phyloP scores from a whole-genome alignment of 2,113 vertebrate genomes.

The Antechinus stuartii region DNA sequence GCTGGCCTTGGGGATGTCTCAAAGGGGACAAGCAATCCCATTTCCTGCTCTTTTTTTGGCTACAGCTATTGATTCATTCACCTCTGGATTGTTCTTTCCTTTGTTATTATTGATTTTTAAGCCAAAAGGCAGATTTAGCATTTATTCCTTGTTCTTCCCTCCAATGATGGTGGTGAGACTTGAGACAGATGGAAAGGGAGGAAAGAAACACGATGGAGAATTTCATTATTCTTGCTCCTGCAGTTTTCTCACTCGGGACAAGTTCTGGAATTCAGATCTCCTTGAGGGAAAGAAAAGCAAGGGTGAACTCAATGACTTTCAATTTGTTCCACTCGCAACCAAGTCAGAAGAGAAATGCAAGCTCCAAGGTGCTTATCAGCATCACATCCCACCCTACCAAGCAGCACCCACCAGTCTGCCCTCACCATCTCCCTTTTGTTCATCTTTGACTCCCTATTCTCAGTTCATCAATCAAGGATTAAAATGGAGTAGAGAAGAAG shows the following conservation, averaged over 20 bases:
- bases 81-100: slow-evolving; percentile 23
- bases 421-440: background rate
- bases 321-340: background rate
- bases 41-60: background rate
- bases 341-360: background rate
- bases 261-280: background rate
- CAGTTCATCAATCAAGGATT: background rate
- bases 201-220: background rate
- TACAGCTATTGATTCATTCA: slow-evolving; percentile 44
- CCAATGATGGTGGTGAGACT: background rate
- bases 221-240: slow-evolving; percentile 10
- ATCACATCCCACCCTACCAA: background rate
- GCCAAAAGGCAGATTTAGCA: slow-evolving; percentile 17
- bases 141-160: slow-evolving; percentile 30
- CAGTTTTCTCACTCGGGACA: slow-evolving; percentile 41
- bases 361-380: background rate
- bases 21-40: slow-evolving; percentile 40
- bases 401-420: background rate
- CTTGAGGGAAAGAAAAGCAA: background rate
- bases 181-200: background rate
- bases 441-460: background rate
- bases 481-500: background rate
- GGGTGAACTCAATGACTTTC: background rate
- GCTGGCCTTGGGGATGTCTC: slow-evolving; percentile 40
- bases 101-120: slow-evolving; percentile 51